Evolutionary conservation across 2,888 invertebrate species (phyloP).

Genomic region (Linyphia triangularis): DNA sequence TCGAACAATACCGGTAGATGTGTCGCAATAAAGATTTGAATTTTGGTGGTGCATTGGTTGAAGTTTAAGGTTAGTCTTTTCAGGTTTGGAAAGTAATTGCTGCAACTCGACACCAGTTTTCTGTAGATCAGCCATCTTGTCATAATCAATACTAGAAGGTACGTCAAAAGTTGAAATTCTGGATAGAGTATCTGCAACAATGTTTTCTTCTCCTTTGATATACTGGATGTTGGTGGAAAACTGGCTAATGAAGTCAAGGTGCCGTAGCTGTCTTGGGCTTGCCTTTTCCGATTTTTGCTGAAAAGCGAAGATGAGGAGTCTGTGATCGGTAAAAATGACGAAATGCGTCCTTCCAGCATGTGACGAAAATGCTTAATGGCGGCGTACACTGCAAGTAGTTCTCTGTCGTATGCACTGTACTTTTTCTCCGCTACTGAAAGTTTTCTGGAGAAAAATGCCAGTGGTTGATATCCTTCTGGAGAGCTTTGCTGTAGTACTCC

Average conservation of each 20-base stretch:
- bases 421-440: constrained; percentile 10
- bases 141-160: background rate
- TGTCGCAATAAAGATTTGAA: background rate
- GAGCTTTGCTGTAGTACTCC: constrained; percentile 76
- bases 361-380: constrained; percentile 69
- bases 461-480: constrained; percentile 75
- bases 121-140: background rate
- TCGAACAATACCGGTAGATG: background rate
- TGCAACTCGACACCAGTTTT: background rate
- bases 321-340: constrained; percentile 41
- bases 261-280: constrained; percentile 79
- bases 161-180: constrained; percentile 11
- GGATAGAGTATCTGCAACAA: constrained; percentile 38
- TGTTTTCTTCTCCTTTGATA: constrained; percentile 74
- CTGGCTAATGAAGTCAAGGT: constrained; percentile 78
- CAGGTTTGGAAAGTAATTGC: background rate
- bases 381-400: constrained; percentile 77
- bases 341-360: constrained; percentile 56
- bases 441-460: constrained; percentile 53
- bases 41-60: background rate
- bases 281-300: background rate
- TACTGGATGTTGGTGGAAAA: constrained; percentile 79
- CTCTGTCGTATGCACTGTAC: constrained; percentile 75
- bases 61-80: background rate
- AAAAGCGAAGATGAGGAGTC: constrained; percentile 73